Evolutionary conservation across 92 coral and sea anemone species (phyloP).

Genomic region (Virgularia gustaviana): DNA sequence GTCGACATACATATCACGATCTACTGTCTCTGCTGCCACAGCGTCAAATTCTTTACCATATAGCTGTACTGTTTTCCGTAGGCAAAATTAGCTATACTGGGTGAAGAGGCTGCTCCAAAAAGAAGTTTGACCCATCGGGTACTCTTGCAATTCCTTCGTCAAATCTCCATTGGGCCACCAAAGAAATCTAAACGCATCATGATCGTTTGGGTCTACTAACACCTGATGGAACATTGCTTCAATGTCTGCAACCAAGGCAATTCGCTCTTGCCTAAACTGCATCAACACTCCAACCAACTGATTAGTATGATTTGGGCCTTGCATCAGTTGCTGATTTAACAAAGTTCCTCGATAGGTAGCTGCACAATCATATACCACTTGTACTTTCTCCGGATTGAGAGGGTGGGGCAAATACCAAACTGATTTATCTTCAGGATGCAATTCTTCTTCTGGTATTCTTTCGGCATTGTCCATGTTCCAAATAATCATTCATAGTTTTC

Average conservation of each 20-base stretch:
- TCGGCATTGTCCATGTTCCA: slow-evolving; percentile 41
- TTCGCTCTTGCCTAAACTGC: no score
- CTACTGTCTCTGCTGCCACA: slow-evolving; percentile 24
- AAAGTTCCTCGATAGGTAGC: no score
- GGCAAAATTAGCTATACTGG: slow-evolving; percentile 39
- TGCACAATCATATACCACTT: no score
- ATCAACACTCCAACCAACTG: no score
- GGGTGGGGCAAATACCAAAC: slow-evolving; percentile 48
- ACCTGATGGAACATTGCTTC: no score
- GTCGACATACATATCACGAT: slow-evolving; percentile 42
- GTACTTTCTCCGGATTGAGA: no score
- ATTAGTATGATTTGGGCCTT: no score
- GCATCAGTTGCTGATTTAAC: no score
- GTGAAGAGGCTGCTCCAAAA: slow-evolving; percentile 39
- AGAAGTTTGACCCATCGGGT: slow-evolving; percentile 45
- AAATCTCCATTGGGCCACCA: slow-evolving; percentile 50
- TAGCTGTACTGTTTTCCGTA: slow-evolving; percentile 29
- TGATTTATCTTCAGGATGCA: slow-evolving; percentile 20
- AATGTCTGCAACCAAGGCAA: no score
- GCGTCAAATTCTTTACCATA: slow-evolving; percentile 25
- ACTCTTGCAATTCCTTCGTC: no score
- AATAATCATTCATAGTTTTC: slow-evolving; percentile 41
- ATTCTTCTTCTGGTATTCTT: slow-evolving; percentile 45
- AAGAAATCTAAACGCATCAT: no score
- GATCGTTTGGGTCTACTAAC: no score